Conservation (phyloP, 2,113 vertebrate genomes). For the Hemiprocne comata region DNA sequence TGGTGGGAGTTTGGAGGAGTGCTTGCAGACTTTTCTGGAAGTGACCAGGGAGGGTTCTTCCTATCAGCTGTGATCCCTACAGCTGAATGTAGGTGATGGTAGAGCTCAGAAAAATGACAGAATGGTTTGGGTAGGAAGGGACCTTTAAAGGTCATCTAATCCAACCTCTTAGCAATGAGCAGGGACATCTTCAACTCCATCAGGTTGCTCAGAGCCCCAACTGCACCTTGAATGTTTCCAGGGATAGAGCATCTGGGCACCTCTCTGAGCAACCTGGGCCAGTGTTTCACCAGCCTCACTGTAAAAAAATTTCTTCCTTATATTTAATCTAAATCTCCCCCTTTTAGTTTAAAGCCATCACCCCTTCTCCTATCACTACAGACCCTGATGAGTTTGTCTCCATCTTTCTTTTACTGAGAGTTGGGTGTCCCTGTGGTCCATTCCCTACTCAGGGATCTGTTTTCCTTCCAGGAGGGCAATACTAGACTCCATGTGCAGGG, state of each 20-base stretch:
- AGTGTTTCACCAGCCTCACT: too few species aligned
- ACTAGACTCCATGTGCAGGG: rapidly evolving
- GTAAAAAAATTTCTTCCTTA: too few species aligned
- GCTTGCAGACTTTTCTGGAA: background rate
- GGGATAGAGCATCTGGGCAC: too few species aligned
- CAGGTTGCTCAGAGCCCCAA: too few species aligned
- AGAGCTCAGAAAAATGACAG: background rate
- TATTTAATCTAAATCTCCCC: too few species aligned
- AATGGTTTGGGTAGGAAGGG: background rate
- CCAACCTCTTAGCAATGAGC: too few species aligned
- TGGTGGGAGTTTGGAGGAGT: background rate
- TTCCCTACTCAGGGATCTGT: background rate
- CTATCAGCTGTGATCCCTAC: background rate
- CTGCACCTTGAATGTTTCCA: too few species aligned
- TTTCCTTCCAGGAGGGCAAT: background rate
- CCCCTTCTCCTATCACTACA: too few species aligned
- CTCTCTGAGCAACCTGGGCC: too few species aligned
- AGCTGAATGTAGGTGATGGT: background rate
- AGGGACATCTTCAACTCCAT: too few species aligned
- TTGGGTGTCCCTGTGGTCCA: background rate
- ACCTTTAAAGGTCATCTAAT: background rate
- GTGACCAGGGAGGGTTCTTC: background rate
- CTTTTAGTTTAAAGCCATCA: too few species aligned
- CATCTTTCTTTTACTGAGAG: background rate
- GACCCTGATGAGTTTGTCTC: too few species aligned